Evolutionary conservation across 1,140 invertebrate genomes (phyloP), one percentile per base, ranked within the genome.

Genomic region (Coenobita brevimanus): DNA sequence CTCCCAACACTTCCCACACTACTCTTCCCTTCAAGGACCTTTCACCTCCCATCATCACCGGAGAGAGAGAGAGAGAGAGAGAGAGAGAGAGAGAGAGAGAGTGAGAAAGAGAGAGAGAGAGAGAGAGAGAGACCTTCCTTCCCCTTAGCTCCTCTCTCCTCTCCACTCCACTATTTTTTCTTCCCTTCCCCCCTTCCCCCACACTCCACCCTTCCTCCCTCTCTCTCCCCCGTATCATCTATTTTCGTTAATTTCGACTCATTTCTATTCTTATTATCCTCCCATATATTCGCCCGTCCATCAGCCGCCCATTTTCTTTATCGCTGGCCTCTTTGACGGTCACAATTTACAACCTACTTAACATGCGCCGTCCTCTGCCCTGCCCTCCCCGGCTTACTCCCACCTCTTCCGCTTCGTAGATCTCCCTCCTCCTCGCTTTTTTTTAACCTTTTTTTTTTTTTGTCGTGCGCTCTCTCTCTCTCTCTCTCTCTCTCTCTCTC

Each of bases 231-330:
- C 21, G 21, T 27, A 24, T 78, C 85, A 88, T 88, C 85, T 62
- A 88, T 88, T 81, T 88, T 88, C 85, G 85, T 88, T 88, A 88
- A 88, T 88, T 88, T 88, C 85, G 85, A 81, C 76, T 88, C 85
- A 88, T 88, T 88, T 88, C 85, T 88, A 88, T 88, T 88, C 85
- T 60, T 88, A 88, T 88, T 88, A 88, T 88, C 85, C 85, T 80
- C 43, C 85, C 85, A 88, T 88, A 88, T 88, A 88, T 88, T 81
- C 78, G 84, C 62, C 46, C 76, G 85, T 88, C 76, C 85, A 88
- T 88, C 85, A 88, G 85, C 41, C 76, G 27, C 43, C 85, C 85
- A 88, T 88, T 88, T 88, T 88, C 85, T 88, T 88, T 81, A 81
- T 80, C 85, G 85, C 85, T 81, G 76, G 78, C 50, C 78, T 71